Conservation (phyloP, 2,113 vertebrate species). For the Cariama cristata region DNA sequence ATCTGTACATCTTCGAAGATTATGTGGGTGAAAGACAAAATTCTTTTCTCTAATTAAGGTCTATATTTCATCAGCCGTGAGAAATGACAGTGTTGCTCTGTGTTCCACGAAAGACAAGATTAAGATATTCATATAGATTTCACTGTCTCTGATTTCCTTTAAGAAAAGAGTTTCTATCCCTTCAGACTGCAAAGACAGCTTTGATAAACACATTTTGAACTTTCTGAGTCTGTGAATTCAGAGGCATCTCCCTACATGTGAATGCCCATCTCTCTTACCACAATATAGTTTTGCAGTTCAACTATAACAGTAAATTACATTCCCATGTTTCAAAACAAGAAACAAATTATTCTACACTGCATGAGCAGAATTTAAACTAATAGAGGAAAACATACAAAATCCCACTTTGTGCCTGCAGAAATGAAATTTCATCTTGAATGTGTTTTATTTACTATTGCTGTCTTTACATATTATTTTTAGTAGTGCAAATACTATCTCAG, state of each 20-base stretch:
- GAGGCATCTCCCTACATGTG: not conserved
- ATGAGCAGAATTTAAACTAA: not conserved
- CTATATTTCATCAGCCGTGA: not conserved
- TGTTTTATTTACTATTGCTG: not conserved
- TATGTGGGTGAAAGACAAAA: not conserved
- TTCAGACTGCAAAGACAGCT: not conserved
- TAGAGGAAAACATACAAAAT: not conserved
- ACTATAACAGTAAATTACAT: not conserved
- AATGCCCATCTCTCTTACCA: not conserved
- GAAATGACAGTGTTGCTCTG: not conserved
- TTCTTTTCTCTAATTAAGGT: not conserved
- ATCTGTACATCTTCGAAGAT: not conserved
- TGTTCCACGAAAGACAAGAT: not conserved
- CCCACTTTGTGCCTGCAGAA: not conserved
- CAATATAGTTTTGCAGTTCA: not conserved
- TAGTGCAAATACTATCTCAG: not conserved
- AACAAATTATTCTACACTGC: not conserved
- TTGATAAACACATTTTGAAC: not conserved
- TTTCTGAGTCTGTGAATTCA: not conserved
- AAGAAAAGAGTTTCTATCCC: not conserved
- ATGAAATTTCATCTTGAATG: not conserved
- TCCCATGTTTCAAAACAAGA: not conserved
- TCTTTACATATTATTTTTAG: not conserved
- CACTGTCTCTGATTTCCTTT: not conserved
- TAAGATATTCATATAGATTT: not conserved